Evolutionary conservation across 2,797 vertebrate species (phyloP).

Genomic region (Allobates femoralis): DNA sequence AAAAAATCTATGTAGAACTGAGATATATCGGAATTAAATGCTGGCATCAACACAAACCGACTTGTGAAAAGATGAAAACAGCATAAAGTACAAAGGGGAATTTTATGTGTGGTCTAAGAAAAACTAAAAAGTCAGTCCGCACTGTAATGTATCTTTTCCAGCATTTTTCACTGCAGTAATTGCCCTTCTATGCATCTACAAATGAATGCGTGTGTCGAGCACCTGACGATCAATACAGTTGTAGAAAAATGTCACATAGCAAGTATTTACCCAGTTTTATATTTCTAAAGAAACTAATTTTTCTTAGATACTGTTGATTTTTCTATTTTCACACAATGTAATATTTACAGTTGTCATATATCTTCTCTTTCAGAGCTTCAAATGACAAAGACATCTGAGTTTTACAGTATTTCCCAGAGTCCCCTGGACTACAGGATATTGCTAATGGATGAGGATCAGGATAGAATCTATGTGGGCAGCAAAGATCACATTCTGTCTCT

Average conservation of each 20-base stretch:
- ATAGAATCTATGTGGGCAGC: constrained; percentile 95
- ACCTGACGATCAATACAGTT: not conserved
- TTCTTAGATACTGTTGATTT: not conserved
- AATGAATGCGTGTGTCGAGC: not conserved
- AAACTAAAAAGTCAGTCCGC: not conserved
- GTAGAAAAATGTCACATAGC: not conserved
- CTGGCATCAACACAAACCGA: constrained; percentile 3
- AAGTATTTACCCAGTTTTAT: not conserved
- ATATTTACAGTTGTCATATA: not conserved
- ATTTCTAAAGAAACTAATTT: not conserved
- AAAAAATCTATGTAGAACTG: not conserved
- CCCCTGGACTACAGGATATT: constrained; percentile 96
- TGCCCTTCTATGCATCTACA: not conserved
- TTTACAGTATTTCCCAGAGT: constrained; percentile 87
- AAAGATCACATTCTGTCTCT: constrained; percentile 95
- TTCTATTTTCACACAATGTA: not conserved
- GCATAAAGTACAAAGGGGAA: constrained; percentile 5
- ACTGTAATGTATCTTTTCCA: not conserved
- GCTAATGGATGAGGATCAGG: constrained; percentile 97
- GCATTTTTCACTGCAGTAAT: not conserved
- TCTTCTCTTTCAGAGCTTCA: constrained; percentile 82
- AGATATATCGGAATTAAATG: not conserved
- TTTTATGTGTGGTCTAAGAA: not conserved
- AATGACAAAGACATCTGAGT: constrained; percentile 85
- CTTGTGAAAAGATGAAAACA: not conserved